Percentiles rank a stretch among this genome's conserved stretches.
These are phyloP conservation scores for Actinernus sp. DNA, from an alignment of 92 coral and sea anemone species.

Conservation along the genomic window DNA sequence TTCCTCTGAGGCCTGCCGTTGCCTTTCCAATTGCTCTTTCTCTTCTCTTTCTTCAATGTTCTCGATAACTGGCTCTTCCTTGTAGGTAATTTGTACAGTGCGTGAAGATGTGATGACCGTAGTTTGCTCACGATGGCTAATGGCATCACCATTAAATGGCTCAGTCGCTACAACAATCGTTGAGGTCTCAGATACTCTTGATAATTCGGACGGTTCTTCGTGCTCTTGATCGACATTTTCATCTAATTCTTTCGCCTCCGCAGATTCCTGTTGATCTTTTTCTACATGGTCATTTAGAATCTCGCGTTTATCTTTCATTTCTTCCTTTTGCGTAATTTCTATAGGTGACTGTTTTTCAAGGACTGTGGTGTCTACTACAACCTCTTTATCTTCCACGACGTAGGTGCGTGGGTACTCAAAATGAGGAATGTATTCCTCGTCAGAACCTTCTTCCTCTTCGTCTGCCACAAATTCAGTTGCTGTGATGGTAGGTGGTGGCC, in stretches of 20 bases:
- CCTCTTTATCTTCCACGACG: conserved; percentile 26
- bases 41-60: conserved; percentile 30
- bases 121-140: not conserved
- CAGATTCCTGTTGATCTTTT: conserved; percentile 4
- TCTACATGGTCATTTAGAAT: conserved; percentile 1
- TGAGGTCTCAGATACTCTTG: not conserved
- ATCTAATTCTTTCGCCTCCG: not conserved
- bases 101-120: not conserved
- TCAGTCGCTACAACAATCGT: not conserved
- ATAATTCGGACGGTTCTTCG: not conserved
- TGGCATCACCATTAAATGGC: not conserved
- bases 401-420: conserved; percentile 35
- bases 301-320: not conserved
- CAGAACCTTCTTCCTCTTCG: conserved; percentile 50
- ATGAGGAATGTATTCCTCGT: conserved; percentile 43
- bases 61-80: conserved; percentile 2
- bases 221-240: not conserved
- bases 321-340: not conserved
- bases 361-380: conserved; percentile 17
- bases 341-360: not conserved
- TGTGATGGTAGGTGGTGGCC: conserved; percentile 40
- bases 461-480: conserved; percentile 52
- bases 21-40: conserved; percentile 19
- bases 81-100: not conserved
- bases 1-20: conserved; percentile 18